phyloP scores from a whole-genome alignment of 92 coral and sea anemone genomes.

The Siderastrea radians region DNA sequence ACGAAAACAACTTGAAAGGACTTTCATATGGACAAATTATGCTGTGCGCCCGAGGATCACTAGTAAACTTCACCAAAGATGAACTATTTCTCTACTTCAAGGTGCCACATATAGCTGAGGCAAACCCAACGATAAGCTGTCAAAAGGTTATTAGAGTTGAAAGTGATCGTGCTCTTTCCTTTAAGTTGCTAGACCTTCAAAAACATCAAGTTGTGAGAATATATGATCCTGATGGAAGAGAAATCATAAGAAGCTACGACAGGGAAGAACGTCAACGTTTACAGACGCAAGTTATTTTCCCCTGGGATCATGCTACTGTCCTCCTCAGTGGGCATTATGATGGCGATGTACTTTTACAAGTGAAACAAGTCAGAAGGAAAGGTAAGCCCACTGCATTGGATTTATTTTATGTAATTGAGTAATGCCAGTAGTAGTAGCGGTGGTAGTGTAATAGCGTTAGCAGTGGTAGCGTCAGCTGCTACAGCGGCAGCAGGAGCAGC shows the following conservation, averaged over 20 bases:
- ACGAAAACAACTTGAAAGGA: conserved; percentile 2
- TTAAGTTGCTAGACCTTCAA: conserved; percentile 14
- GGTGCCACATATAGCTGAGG: background rate
- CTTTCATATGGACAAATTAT: conserved; percentile 8
- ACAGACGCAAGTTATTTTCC: background rate
- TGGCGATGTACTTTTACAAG: conserved; percentile 21
- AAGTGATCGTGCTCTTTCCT: background rate
- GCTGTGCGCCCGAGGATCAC: background rate
- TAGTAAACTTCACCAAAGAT: conserved; percentile 7
- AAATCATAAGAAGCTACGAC: background rate
- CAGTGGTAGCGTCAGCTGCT: background rate
- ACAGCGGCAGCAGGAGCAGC: background rate
- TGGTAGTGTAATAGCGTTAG: background rate
- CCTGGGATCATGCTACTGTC: conserved; percentile 21
- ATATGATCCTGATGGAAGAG: background rate
- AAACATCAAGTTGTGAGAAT: background rate
- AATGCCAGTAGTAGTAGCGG: background rate
- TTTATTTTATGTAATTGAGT: background rate
- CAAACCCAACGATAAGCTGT: background rate
- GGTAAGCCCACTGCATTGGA: background rate
- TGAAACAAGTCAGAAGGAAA: background rate
- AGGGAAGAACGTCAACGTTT: conserved; percentile 2
- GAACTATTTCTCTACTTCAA: conserved; percentile 4
- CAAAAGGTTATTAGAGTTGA: conserved; percentile 2
- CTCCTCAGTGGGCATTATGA: background rate